Conservation (phyloP, 2,888 invertebrate species). For the Orthosia incerta region DNA sequence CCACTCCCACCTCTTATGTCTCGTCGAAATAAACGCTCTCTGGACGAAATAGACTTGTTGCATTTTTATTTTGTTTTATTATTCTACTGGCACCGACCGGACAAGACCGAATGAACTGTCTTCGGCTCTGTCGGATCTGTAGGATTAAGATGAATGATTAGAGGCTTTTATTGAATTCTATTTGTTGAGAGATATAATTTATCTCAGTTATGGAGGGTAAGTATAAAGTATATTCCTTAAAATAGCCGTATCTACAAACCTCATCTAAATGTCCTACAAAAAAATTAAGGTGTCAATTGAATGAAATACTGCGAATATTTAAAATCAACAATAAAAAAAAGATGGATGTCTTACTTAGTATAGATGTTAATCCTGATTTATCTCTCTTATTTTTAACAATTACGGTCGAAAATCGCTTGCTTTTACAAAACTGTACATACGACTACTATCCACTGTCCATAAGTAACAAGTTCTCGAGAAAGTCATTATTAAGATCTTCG, state of each 20-base stretch:
- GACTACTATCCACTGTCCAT: conserved; percentile 49
- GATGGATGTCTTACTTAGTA: conserved; percentile 10
- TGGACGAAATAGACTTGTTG: conserved; percentile 85
- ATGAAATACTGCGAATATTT: conserved; percentile 4
- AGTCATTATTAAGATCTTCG: conserved; percentile 86
- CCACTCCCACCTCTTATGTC: conserved; percentile 69
- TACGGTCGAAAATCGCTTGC: conserved; percentile 50
- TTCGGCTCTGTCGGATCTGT: conserved; percentile 72
- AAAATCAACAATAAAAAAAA: not conserved
- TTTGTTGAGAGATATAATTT: conserved; percentile 28
- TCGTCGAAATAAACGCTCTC: conserved; percentile 71
- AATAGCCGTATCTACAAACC: not conserved
- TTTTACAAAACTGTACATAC: conserved; percentile 43
- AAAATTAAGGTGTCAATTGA: not conserved
- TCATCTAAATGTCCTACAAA: not conserved
- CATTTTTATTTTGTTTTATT: conserved; percentile 84
- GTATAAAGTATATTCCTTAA: not conserved
- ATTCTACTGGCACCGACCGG: conserved; percentile 72
- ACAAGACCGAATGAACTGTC: conserved; percentile 75
- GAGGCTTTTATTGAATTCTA: conserved; percentile 39
- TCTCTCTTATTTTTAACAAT: conserved; percentile 24
- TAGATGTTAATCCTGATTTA: conserved; percentile 18
- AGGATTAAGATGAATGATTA: conserved; percentile 74
- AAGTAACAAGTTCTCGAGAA: conserved; percentile 82
- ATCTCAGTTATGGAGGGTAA: not conserved